Base-by-base conservation (phyloP, 2,797 vertebrate genomes). In the Lepus oiostolus region DNA sequence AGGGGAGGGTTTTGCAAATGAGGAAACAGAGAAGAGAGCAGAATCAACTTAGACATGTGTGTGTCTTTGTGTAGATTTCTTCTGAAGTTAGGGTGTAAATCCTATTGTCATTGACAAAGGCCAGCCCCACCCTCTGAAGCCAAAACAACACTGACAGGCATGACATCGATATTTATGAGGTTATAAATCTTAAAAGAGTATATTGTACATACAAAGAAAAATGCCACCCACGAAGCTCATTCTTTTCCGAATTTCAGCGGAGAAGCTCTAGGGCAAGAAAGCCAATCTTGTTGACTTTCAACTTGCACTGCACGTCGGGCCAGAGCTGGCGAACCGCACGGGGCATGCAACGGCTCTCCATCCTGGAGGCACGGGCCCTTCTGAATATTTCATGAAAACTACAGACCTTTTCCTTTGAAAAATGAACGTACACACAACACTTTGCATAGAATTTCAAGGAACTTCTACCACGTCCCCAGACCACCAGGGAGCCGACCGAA, bases 81-180 rank as follows among this genome's bases (percentile, higher is more conserved):
- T 35, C 7, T 14, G 0, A 72, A 72, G 50, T 65, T 72, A 63
- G 63, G 75, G 24, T 75, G 74, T 85, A 67, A 85, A 85, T 38
- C 6, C 60, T 67, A 7, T 7, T 79, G 77, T 58, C 65, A 58
- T 58, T 38, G 32, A 38, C 16, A 16, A 26, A 72, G 65, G 5
- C 74, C 21, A 95, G 77, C 76, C 47, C 62, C n/a, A 72, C 54
- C 85, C 85, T 93, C 72, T 90, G 79, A 93, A 68, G 42, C 50
- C 67, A 52, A 94, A 94, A 90, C 85, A 83, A 60, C 75, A 82
- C 71, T 68, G 96, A 94, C 90, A 88, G 28, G 88, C 94, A 72
- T 90, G 88, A 76, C 72, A 96, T 84, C 68, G 47, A 88, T 92
- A 86, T 83, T 95, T 93, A 94, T 84, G 85, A 95, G 85, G 38